Evolutionary conservation across 2,797 vertebrate species (phyloP), one percentile per base, ranked within the genome.

Genomic region (Remorina albescens): DNA sequence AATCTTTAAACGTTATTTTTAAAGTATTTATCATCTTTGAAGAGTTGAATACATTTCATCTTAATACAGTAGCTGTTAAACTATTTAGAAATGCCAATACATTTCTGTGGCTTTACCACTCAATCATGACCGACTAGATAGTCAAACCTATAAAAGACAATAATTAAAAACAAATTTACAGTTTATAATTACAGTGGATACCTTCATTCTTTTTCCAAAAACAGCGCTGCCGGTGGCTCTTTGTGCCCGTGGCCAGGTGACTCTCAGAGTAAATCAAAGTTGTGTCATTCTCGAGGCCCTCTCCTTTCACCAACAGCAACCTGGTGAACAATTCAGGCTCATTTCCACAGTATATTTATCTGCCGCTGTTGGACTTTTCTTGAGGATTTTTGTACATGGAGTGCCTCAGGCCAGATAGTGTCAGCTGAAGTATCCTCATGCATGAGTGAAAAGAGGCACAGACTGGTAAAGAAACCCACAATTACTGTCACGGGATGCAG

Each of bases 261-360:
- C 50, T 68, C 34, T 41, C 26, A 11, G 67, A 75, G 77, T 74
- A 74, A 19, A 32, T 54, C 59, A 49, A 77, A 78, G 63, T 69
- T 65, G 18, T 79, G 70, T 87, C 71, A 85, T 61, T 81, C 67
- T 74, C 83, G 39, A 56, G 50, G 63, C 19, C 47, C 26, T 85
- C 34, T 63, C 57, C 60, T 72, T 70, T 58, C 25, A 70, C 41
- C 57, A 62, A 28, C 46, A 65, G 60, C 57, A 57, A 78, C 61
- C 67, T 53, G 71, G 47, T 71, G 72, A 74, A 68, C 70, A 80
- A 74, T 55, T 77, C 78, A 81, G 73, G 73, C 69, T 67, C 56
- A 50, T 69, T 59, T 72, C 44, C 51, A 56, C 55, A 47, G 44
- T 50, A 60, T 64, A 64, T 76, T 62, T 41, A 71, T 79, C 44